phyloP scores from a whole-genome alignment of 2,888 invertebrate genomes.

The Leptopilina syphax region DNA sequence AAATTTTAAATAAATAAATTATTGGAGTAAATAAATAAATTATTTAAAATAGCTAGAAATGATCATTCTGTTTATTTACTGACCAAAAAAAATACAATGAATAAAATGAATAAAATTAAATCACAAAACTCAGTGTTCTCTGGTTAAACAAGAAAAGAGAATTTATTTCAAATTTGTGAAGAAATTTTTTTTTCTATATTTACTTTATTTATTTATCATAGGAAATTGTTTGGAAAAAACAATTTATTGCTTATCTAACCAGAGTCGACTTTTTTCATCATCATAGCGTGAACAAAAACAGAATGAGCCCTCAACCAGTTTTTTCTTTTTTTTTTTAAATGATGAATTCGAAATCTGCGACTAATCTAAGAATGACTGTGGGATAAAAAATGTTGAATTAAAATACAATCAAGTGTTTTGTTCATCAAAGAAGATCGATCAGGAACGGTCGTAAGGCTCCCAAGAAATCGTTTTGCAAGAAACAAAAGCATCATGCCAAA shows the following conservation, averaged over 20 bases:
- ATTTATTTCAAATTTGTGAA: too few species aligned
- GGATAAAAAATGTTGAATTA: background rate
- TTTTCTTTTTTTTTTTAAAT: background rate
- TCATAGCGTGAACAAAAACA: background rate
- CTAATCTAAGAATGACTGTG: background rate
- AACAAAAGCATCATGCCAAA: slow-evolving; percentile 37
- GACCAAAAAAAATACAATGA: background rate
- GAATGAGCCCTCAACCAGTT: background rate
- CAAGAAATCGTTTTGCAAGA: slow-evolving; percentile 12
- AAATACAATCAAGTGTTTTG: slow-evolving; percentile 43
- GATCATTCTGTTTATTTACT: too few species aligned
- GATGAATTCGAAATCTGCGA: background rate
- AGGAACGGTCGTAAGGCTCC: slow-evolving; percentile 60
- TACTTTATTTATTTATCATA: too few species aligned
- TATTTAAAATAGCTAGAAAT: too few species aligned
- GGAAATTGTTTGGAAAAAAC: background rate
- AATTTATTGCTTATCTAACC: background rate
- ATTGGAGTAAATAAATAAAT: too few species aligned
- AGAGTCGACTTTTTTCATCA: background rate
- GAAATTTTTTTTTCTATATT: too few species aligned
- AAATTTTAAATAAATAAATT: too few species aligned
- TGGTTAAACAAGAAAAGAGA: background rate
- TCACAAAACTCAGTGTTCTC: background rate
- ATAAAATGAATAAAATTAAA: background rate
- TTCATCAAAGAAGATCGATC: slow-evolving; percentile 54